These are phyloP conservation scores for Luffia ferchaultella DNA, from an alignment of 2,888 invertebrate genomes.

Conservation along the genomic window DNA sequence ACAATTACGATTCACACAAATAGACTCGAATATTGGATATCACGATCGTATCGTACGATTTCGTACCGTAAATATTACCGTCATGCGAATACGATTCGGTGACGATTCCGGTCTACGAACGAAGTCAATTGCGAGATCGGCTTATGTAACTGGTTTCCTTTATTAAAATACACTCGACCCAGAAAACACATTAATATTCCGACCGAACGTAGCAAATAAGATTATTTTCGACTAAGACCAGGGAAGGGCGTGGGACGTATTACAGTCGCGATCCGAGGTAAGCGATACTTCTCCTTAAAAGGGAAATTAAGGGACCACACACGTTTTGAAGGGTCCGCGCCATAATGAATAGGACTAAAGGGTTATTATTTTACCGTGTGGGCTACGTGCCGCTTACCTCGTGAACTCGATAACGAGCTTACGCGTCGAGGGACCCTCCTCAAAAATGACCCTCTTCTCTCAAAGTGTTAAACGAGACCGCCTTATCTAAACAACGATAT, in stretches of 20 bases:
- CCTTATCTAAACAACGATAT: background rate
- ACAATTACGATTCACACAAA: no score
- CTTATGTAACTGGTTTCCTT: background rate
- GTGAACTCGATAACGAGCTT: constrained; percentile 4
- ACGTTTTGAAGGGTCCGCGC: constrained; percentile 15
- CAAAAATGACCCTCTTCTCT: no score
- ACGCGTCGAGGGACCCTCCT: no score
- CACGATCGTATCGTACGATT: no score
- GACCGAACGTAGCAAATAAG: background rate
- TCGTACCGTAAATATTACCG: no score
- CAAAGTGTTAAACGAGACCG: background rate
- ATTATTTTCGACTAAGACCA: background rate
- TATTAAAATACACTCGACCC: background rate
- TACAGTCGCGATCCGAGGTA: background rate
- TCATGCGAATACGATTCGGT: no score
- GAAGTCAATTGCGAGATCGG: no score
- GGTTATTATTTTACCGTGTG: constrained; percentile 17
- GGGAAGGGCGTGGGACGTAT: no score
- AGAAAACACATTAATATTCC: background rate
- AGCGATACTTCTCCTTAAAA: constrained; percentile 16
- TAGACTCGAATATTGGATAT: no score
- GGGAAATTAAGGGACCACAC: constrained; percentile 20
- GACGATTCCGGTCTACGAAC: no score
- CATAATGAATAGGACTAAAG: constrained; percentile 19
- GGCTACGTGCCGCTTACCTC: constrained; percentile 1